These are phyloP conservation scores for Drosophila lowei DNA, from an alignment of 1,140 invertebrate genomes.

Conservation along the genomic window DNA sequence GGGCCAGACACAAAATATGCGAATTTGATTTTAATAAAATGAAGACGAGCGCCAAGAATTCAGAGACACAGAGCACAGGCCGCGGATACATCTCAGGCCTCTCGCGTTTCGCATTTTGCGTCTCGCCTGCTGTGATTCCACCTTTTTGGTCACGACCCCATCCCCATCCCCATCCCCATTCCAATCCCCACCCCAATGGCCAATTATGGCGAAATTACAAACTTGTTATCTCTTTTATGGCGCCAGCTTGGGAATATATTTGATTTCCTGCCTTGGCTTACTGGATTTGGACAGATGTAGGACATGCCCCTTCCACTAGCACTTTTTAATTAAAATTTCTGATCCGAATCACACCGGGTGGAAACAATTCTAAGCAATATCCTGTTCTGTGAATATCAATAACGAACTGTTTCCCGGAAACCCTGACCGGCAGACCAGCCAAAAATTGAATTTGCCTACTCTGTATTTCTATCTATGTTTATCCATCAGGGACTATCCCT, in stretches of 20 bases:
- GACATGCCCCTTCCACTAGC: not conserved
- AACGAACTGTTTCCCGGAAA: too few species aligned
- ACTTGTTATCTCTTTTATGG: conserved; percentile 80
- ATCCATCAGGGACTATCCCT: too few species aligned
- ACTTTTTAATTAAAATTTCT: too few species aligned
- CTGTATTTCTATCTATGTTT: too few species aligned
- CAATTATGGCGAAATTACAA: conserved; percentile 76
- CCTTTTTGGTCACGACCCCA: too few species aligned
- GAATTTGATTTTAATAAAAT: conserved; percentile 74
- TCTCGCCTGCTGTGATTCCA: not conserved
- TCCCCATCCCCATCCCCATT: too few species aligned
- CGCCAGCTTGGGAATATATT: conserved; percentile 72
- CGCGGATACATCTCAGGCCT: not conserved
- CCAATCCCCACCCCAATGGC: not conserved
- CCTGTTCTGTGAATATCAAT: too few species aligned
- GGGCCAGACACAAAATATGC: conserved; percentile 53
- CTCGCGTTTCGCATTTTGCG: too few species aligned
- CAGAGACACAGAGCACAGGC: conserved; percentile 3
- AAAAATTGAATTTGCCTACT: too few species aligned
- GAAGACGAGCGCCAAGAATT: conserved; percentile 28
- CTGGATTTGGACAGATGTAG: conserved; percentile 4
- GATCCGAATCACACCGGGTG: too few species aligned
- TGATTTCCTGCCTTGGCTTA: conserved; percentile 58
- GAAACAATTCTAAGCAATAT: too few species aligned
- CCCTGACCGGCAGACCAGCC: too few species aligned